Conservation (phyloP, 1,140 invertebrate genomes). For the Orussus abietinus region DNA sequence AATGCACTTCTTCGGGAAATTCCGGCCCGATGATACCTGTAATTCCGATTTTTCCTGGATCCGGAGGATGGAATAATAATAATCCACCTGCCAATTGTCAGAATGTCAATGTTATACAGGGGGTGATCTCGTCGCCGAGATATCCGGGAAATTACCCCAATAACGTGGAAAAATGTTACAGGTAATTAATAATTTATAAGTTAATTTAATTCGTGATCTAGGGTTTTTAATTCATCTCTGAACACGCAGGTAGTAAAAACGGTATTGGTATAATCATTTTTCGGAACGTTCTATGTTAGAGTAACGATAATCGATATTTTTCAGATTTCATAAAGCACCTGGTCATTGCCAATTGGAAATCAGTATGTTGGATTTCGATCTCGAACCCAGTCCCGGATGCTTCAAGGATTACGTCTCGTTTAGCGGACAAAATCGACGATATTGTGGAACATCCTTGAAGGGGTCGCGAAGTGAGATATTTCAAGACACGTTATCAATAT, state of each 20-base stretch:
- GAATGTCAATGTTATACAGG: slow-evolving; percentile 22
- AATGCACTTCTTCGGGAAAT: slow-evolving; percentile 17
- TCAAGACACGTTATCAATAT: slow-evolving; percentile 8
- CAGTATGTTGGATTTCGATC: slow-evolving; percentile 39
- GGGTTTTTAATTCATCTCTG: too few species aligned
- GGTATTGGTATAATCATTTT: too few species aligned
- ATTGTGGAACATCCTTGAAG: slow-evolving; percentile 35
- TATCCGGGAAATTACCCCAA: slow-evolving; percentile 33
- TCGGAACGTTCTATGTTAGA: too few species aligned
- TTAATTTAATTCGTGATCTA: too few species aligned
- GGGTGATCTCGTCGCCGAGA: slow-evolving; percentile 26
- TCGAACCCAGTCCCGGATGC: slow-evolving; percentile 38
- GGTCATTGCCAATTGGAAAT: slow-evolving; percentile 32
- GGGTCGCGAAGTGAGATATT: slow-evolving; percentile 33
- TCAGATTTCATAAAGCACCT: slow-evolving; percentile 30
- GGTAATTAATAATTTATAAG: slow-evolving; percentile 23
- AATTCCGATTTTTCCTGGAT: slow-evolving; percentile 20
- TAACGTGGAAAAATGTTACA: slow-evolving; percentile 35
- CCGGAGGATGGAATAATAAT: slow-evolving; percentile 28
- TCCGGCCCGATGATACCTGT: neutral
- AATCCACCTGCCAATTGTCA: slow-evolving; percentile 24
- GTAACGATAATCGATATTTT: too few species aligned
- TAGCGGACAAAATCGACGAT: slow-evolving; percentile 27
- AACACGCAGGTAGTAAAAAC: too few species aligned
- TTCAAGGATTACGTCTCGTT: slow-evolving; percentile 38